Evolutionary conservation across 2,797 vertebrate genomes (phyloP).

Genomic region (Halcyon leucocephala): DNA sequence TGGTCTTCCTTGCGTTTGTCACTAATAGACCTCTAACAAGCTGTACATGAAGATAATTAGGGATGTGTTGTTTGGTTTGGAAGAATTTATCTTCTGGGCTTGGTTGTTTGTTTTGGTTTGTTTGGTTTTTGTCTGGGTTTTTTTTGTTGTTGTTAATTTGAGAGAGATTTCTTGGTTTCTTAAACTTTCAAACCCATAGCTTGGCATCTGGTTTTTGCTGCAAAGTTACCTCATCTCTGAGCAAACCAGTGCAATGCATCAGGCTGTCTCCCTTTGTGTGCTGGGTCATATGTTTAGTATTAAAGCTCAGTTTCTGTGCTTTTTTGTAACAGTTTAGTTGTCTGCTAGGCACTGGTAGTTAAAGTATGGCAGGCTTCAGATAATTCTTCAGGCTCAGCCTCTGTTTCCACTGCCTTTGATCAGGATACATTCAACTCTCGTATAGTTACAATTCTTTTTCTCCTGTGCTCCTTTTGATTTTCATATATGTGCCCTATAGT

Average conservation of each 20-base stretch:
- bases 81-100: neutral
- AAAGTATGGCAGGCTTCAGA: conserved; percentile 6
- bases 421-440: neutral
- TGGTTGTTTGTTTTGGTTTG: neutral
- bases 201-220: neutral
- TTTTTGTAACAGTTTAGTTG: conserved; percentile 27
- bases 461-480: neutral
- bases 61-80: neutral
- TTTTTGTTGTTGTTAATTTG: neutral
- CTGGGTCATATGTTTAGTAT: conserved; percentile 43
- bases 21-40: neutral
- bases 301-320: conserved; percentile 46
- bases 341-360: conserved; percentile 34
- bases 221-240: neutral
- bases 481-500: neutral
- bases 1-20: neutral
- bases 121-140: neutral
- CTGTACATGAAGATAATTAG: neutral
- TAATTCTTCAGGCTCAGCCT: conserved; percentile 25
- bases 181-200: neutral
- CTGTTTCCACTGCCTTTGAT: conserved; percentile 53
- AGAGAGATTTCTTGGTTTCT: neutral
- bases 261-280: neutral
- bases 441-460: conserved; percentile 7
- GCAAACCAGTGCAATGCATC: neutral